Evolutionary conservation across 1,140 invertebrate species (phyloP).

Genomic region (Neotoxoptera formosana): DNA sequence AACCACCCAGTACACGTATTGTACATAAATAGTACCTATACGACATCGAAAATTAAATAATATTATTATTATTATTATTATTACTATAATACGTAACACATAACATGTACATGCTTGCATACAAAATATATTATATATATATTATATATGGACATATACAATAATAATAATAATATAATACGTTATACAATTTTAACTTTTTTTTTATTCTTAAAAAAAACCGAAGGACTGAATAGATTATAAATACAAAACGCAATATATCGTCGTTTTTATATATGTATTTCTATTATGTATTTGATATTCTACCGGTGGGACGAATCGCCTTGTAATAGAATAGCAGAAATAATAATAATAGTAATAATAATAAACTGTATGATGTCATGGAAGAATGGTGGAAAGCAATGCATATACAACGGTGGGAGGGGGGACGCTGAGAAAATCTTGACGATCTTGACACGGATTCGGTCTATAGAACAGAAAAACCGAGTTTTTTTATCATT

Average conservation of each 20-base stretch:
- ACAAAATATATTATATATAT: background rate
- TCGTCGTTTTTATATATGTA: constrained; percentile 42
- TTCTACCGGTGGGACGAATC: constrained; percentile 56
- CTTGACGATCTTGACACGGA: constrained; percentile 58
- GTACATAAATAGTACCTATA: background rate
- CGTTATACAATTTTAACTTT: constrained; percentile 45
- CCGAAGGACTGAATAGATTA: constrained; percentile 49
- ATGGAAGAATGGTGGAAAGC: constrained; percentile 56
- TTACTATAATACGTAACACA: background rate
- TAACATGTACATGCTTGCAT: background rate
- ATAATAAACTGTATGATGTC: constrained; percentile 56
- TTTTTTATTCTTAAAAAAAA: background rate
- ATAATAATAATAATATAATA: background rate
- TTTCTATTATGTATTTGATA: constrained; percentile 56
- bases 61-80: background rate
- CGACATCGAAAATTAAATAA: background rate
- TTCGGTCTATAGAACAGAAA: constrained; percentile 56
- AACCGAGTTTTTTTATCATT: constrained; percentile 51
- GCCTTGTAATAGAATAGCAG: constrained; percentile 54
- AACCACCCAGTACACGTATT: background rate
- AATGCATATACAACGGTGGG: constrained; percentile 2
- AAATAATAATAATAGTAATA: constrained; percentile 45
- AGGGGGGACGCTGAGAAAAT: constrained; percentile 49
- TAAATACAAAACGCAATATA: constrained; percentile 42
- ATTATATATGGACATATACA: background rate